Base-by-base conservation (phyloP, 2,888 invertebrate species). In the Schizaphis graminum region DNA sequence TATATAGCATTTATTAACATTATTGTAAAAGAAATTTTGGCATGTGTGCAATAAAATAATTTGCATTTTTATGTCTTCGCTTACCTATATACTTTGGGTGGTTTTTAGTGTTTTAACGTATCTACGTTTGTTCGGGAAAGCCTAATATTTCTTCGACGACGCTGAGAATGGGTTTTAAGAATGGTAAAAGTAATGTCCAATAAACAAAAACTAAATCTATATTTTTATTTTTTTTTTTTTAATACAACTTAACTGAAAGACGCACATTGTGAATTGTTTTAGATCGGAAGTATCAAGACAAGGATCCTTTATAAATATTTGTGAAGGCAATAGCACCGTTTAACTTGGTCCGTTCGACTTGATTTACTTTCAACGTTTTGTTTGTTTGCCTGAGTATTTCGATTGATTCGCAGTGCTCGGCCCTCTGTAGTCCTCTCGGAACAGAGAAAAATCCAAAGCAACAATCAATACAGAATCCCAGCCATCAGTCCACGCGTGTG, bases 281-380 rank as follows among this genome's bases (percentile, higher is more conserved):
- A 57, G 35, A 61, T 86, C 49, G 35, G 67, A 92, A 88, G 61
- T 89, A 92, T 77, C 28, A 53, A 53, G 26, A 88, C 92, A 41
- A 16, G 67, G 26, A 92, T 77, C 67, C 28, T 92, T 53, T 53
- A 67, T 88, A 92, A 88, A 77, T 92, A 88, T 88, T 67, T 88
- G 49, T 28, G 11, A 67, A 7, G 28, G 88, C 61, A 88, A 92
- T 92, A 88, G 41, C 41, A 67, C 49, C n/a, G n/a, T 67, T 67
- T 67, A 35, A 67, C 67, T 67, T 28, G 87, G 49, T 88, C 49
- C 49, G 49, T 92, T 88, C 44, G 41, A 67, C 88, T 88, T 92
- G 53, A 92, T 92, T 92, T 88, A 77, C 92, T 88, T 92, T 77
- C 53, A 53, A 53, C 53, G n/a, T 88, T 92, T 88, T 67, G 89